A percentile compares a stretch with the other conserved stretches of the same genome.
phyloP scores from a whole-genome alignment of 2,797 vertebrate genomes.

The Urosaurus nigricauda region DNA sequence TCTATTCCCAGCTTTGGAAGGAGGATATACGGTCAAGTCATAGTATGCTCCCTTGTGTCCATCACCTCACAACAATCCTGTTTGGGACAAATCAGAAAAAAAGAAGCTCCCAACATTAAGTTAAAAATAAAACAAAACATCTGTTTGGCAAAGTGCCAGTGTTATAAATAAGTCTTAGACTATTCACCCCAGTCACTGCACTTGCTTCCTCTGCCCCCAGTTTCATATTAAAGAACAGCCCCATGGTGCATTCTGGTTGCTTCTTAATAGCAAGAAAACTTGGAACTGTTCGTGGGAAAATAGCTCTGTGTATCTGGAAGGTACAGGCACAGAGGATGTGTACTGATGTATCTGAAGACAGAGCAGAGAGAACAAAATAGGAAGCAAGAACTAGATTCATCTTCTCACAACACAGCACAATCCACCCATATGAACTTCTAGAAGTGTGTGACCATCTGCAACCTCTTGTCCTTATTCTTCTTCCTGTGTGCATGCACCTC shows the following conservation, averaged over 20 bases:
- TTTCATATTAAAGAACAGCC: slow-evolving; percentile 45
- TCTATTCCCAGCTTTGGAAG: accelerated
- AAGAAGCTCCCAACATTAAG: slow-evolving; percentile 77
- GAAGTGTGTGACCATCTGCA: not conserved
- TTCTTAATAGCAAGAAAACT: slow-evolving; percentile 35
- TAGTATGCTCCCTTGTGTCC: slow-evolving; percentile 50
- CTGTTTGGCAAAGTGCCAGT: slow-evolving; percentile 81
- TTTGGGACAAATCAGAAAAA: slow-evolving; percentile 63
- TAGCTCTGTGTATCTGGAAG: slow-evolving; percentile 40
- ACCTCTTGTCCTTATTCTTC: not conserved
- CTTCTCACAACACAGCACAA: not conserved
- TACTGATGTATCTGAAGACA: not conserved
- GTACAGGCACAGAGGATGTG: not conserved
- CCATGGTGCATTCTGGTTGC: slow-evolving; percentile 16
- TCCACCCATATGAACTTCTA: not conserved
- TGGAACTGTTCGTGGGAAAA: slow-evolving; percentile 77
- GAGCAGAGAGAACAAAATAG: not conserved
- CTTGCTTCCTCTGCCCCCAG: slow-evolving; percentile 52
- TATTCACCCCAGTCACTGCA: slow-evolving; percentile 40
- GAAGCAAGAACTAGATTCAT: not conserved
- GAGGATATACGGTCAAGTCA: slow-evolving; percentile 31
- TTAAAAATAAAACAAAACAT: slow-evolving; percentile 84
- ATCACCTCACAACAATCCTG: slow-evolving; percentile 25
- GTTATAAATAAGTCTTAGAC: slow-evolving; percentile 78
- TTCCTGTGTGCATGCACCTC: not conserved